phyloP scores from a whole-genome alignment of 2,797 vertebrate species.

The Acanthornis magna region DNA sequence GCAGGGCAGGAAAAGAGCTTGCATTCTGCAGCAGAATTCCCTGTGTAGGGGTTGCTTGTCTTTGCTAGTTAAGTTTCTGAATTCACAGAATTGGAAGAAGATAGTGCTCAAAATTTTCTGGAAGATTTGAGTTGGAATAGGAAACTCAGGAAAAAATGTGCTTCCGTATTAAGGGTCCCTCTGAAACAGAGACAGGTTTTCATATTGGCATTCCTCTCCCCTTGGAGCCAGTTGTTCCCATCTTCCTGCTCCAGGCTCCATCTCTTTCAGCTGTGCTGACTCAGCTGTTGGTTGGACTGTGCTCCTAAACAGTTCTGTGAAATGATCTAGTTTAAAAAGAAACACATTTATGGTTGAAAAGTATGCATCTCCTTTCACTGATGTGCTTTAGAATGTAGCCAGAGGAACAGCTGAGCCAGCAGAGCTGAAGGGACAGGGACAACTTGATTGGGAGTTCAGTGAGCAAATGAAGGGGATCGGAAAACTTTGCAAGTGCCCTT shows the following conservation, averaged over 20 bases:
- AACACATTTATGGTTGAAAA: conserved; percentile 14
- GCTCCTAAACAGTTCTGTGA: not conserved
- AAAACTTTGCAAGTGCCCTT: not conserved
- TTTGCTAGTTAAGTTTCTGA: not conserved
- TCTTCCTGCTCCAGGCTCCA: not conserved
- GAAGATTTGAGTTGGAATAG: not conserved
- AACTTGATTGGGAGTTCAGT: not conserved
- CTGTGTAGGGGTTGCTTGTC: not conserved
- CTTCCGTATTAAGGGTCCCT: not conserved
- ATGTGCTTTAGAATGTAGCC: not conserved
- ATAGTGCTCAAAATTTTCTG: not conserved
- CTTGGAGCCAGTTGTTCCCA: not conserved
- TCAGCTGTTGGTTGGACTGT: not conserved
- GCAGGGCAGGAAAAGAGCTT: not conserved
- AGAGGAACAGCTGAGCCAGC: not conserved
- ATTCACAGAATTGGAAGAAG: not conserved
- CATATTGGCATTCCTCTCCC: not conserved
- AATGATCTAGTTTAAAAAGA: conserved; percentile 20
- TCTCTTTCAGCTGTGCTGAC: not conserved
- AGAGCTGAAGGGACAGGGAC: not conserved
- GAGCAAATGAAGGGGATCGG: not conserved
- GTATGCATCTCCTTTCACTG: not conserved
- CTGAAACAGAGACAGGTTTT: not conserved
- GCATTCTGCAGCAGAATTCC: not conserved
- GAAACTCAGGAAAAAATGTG: not conserved